Percentiles rank a stretch among this genome's conserved stretches.
Conservation (phyloP, 2,113 vertebrate genomes). For the Erythrocebus patas region DNA sequence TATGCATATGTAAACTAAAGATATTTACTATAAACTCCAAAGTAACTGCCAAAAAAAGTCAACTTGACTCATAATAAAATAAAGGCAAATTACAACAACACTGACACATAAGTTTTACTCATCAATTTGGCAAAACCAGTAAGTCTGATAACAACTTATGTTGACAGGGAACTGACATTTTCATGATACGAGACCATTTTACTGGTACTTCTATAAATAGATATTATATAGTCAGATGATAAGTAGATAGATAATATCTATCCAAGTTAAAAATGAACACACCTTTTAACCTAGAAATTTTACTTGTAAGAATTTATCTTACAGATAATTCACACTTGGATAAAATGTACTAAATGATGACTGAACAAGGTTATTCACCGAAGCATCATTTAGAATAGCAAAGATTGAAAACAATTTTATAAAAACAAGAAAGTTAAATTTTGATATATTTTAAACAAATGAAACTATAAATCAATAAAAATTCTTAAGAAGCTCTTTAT, state of each 20-base stretch:
- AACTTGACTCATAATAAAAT: background rate
- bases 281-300: background rate
- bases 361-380: background rate
- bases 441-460: background rate
- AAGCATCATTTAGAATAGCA: background rate
- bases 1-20: background rate
- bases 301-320: background rate
- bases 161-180: background rate
- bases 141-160: background rate
- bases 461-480: background rate
- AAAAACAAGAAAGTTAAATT: background rate
- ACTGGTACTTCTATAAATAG: background rate
- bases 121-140: background rate
- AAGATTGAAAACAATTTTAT: background rate
- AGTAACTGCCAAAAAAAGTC: background rate
- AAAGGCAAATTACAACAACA: background rate
- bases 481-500: background rate
- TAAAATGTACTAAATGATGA: background rate
- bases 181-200: background rate
- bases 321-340: background rate
- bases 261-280: background rate
- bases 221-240: background rate
- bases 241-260: background rate
- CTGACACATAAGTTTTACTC: background rate
- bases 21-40: background rate